Conservation (phyloP, 92 coral and sea anemone species). For the Palythoa caribaeorum region DNA sequence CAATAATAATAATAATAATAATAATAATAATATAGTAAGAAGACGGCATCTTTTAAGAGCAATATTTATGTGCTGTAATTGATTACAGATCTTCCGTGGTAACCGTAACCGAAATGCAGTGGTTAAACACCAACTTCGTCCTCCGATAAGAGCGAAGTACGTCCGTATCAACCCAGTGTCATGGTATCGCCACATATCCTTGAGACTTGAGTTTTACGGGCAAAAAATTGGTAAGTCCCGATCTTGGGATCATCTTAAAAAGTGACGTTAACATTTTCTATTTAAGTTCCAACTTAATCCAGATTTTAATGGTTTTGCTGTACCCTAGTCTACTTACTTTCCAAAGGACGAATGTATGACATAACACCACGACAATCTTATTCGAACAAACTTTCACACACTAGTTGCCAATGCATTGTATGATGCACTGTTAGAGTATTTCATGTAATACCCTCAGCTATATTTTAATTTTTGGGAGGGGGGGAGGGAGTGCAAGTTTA, state of each 20-base stretch:
- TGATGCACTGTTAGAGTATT: too few species aligned
- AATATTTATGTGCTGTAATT: background rate
- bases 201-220: conserved; percentile 88
- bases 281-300: too few species aligned
- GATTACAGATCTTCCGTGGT: conserved; percentile 69
- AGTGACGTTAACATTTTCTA: too few species aligned
- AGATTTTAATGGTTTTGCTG: background rate
- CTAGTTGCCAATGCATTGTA: too few species aligned
- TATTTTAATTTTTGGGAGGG: too few species aligned
- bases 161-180: conserved; percentile 82
- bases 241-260: background rate
- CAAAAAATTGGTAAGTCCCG: conserved; percentile 76
- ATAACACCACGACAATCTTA: too few species aligned
- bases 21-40: too few species aligned
- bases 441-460: too few species aligned
- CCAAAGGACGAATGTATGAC: too few species aligned
- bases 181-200: conserved; percentile 78
- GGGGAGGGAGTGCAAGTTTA: too few species aligned
- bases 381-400: too few species aligned
- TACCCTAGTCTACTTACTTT: background rate
- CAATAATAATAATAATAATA: too few species aligned
- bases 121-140: conserved; percentile 71
- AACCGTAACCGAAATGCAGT: conserved; percentile 80
- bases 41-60: background rate
- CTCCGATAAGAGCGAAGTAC: conserved; percentile 71